Evolutionary conservation across 2,797 vertebrate species (phyloP).

Genomic region (Decapterus maruadsi): DNA sequence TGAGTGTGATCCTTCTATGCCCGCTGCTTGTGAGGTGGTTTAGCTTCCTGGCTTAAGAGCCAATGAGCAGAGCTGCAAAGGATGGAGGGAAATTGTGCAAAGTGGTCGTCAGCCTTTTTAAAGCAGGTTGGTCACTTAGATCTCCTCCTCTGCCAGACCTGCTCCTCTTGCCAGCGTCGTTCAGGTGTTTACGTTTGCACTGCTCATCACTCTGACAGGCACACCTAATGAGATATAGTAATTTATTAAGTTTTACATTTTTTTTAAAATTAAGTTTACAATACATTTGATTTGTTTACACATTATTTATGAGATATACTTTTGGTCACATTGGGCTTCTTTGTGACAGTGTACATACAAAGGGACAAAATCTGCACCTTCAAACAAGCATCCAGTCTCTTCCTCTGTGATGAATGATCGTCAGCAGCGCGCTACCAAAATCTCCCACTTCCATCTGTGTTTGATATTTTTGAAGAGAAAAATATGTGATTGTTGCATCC

Average conservation of each 20-base stretch:
- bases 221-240: neutral
- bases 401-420: constrained; percentile 40
- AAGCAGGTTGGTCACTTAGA: neutral
- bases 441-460: constrained; percentile 61
- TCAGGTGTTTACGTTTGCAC: neutral
- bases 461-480: constrained; percentile 19
- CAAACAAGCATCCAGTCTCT: constrained; percentile 25
- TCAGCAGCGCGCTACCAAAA: constrained; percentile 31
- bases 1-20: neutral
- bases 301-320: neutral
- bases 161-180: neutral
- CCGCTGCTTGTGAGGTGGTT: neutral
- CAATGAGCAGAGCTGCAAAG: neutral
- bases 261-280: neutral
- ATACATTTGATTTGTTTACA: neutral
- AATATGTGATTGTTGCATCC: constrained; percentile 13
- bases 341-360: constrained; percentile 26
- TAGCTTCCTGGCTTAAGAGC: neutral
- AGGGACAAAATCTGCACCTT: constrained; percentile 43
- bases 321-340: neutral
- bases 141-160: neutral
- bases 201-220: neutral
- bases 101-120: neutral
- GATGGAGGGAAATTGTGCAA: neutral
- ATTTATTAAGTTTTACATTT: neutral